Evolutionary conservation across 2,113 vertebrate genomes (phyloP), one percentile per base, ranked within the genome.

Genomic region (Athene noctua): DNA sequence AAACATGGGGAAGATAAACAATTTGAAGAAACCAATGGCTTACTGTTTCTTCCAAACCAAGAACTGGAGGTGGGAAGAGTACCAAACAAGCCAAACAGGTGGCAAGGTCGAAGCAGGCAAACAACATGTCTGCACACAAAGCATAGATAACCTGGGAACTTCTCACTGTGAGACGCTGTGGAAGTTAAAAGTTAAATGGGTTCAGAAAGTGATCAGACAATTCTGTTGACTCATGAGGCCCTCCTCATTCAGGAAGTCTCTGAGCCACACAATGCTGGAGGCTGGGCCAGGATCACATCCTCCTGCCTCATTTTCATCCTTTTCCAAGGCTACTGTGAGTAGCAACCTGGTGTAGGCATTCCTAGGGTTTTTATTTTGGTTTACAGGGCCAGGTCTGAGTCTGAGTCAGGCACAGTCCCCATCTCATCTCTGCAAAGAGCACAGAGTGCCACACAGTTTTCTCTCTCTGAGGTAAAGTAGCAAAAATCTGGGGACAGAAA

Each of bases 201-300:
- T 57, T 88, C 88, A 63, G 55, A 87, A 71, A 62, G 36, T 1
- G 2, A 36, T 9, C 3, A 4, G 59, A 38, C 4, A 90, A 17
- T 61, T 67, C 19, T 75, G 11, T 36, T 94, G 61, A n/a, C 11
- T 38, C 0, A 0, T 1, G 3, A 77, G 65, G 80, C 15, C 6
- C 32, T 65, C 46, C n/a, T 71, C 14, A 40, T 85, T 79, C 46
- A 32, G 52, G 8, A 79, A 42, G 6, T 36, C 30, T 54, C 70
- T 66, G 25, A 85, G 47, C 9, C 67, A 62, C 0, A 3, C 23
- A 19, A 73, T 5, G 6, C 13, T 4, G 2, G 34, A 70, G 26
- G 42, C 75, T 52, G 38, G 29, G 25, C 20, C 46, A 34, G n/a
- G 21, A 68, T 68, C 30, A 42, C 0, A 2, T 29, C 32, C 19